Evolutionary conservation across 2,113 vertebrate genomes (phyloP).

Genomic region (Muntiacus muntjak): DNA sequence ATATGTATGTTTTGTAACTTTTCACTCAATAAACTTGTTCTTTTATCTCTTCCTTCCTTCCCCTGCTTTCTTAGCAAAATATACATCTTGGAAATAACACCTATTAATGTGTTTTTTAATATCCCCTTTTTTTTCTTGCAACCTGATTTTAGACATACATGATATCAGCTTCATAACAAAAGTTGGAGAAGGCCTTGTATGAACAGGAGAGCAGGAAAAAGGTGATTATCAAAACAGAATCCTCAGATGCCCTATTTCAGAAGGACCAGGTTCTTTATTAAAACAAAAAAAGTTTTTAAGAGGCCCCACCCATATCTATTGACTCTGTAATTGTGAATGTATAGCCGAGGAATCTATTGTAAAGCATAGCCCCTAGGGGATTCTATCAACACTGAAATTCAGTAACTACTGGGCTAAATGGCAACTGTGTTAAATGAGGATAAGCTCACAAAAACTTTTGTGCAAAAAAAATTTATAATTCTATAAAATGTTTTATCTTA

Average conservation of each 20-base stretch:
- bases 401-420: neutral
- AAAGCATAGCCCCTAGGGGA: neutral
- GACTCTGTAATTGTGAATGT: neutral
- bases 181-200: neutral
- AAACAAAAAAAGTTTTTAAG: neutral
- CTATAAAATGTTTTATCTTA: constrained; percentile 25
- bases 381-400: constrained; percentile 22
- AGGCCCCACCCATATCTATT: neutral
- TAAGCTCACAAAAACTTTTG: neutral
- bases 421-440: neutral
- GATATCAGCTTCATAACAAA: constrained; percentile 14
- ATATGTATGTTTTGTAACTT: neutral
- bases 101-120: neutral
- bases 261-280: neutral
- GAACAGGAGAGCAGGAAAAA: neutral
- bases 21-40: neutral
- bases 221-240: constrained; percentile 24
- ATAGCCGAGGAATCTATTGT: neutral
- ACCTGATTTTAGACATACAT: neutral
- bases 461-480: neutral
- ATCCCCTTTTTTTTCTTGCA: neutral
- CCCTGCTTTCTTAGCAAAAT: constrained; percentile 7
- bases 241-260: neutral
- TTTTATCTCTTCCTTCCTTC: neutral
- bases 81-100: neutral